Evolutionary conservation across 2,113 vertebrate genomes (phyloP), one percentile per base, ranked within the genome.

Genomic region (Willisornis vidua): DNA sequence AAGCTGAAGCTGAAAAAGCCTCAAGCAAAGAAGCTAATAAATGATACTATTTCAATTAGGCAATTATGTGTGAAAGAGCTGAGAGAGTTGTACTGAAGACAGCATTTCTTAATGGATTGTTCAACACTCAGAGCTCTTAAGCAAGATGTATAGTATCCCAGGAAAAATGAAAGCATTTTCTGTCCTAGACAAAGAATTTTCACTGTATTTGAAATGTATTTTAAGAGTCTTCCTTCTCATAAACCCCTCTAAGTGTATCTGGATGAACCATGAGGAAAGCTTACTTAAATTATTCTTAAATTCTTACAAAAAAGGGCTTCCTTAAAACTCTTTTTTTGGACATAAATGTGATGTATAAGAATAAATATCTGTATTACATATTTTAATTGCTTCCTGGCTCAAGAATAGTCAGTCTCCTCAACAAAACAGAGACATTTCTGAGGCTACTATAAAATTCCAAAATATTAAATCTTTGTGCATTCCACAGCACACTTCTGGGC

Each of bases 61-160:
- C 92, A 93, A 96, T 97, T 95, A 96, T 71, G 74, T 92, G 92
- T 92, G 92, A 96, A 96, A 95, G 90, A 96, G 90, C 93, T 95
- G 94, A 95, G 91, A 82, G 76, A 17, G 54, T 88, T 96, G 51
- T 63, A 90, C 70, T 79, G 92, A 70, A 94, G 93, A 90, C 86
- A 93, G 63, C 58, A 7, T 95, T 95, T 96, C 83, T 94, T 96
- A 61, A 68, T 85, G 93, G 52, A 25, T 35, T 83, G 20, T 94
- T 96, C 89, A 94, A 58, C 71, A 82, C 49, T 82, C 70, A 43
- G 62, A 71, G 73, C 85, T 96, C 90, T 96, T 84, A 61, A 92
- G 85, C 90, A 97, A 94, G 92, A 72, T 14, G 23, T 49, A 57
- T 75, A 52, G n/a, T 31, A 41, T 52, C 65, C 24, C 13, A 61